Percentiles rank a stretch among this genome's conserved stretches.
phyloP scores from a whole-genome alignment of 2,113 vertebrate genomes.

The Cyanoderma ruficeps region DNA sequence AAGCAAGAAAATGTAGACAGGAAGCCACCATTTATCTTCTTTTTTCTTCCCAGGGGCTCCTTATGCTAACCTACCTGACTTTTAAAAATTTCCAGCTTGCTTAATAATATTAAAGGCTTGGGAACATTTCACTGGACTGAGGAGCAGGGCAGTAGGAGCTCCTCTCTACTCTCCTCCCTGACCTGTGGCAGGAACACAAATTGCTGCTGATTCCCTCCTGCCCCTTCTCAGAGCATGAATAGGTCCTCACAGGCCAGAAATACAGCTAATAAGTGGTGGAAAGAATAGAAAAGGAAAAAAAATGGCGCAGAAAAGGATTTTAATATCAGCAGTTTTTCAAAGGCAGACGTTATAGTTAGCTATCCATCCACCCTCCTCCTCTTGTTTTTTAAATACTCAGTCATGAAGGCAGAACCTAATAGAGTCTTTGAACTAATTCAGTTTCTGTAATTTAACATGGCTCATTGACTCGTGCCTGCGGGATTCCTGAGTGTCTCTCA shows the following conservation, averaged over 20 bases:
- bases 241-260: background rate
- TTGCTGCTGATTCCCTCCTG: background rate
- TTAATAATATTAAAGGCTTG: slow-evolving; percentile 21
- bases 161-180: background rate
- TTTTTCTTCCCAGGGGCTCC: background rate
- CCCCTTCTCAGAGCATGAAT: background rate
- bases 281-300: background rate
- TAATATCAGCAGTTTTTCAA: background rate
- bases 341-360: background rate
- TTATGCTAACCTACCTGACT: slow-evolving; percentile 23
- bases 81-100: slow-evolving; percentile 37
- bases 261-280: background rate
- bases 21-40: slow-evolving; percentile 44
- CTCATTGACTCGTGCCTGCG: background rate
- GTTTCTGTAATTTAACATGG: slow-evolving; percentile 38
- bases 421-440: slow-evolving; percentile 18
- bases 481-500: slow-evolving; percentile 6
- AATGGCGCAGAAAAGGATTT: background rate
- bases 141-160: background rate
- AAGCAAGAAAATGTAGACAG: slow-evolving; percentile 40
- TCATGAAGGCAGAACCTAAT: slow-evolving; percentile 1
- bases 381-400: background rate
- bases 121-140: background rate
- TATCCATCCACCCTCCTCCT: background rate
- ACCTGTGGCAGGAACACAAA: background rate